Conservation (phyloP, 2,797 vertebrate species). For the Oreortyx pictus region DNA sequence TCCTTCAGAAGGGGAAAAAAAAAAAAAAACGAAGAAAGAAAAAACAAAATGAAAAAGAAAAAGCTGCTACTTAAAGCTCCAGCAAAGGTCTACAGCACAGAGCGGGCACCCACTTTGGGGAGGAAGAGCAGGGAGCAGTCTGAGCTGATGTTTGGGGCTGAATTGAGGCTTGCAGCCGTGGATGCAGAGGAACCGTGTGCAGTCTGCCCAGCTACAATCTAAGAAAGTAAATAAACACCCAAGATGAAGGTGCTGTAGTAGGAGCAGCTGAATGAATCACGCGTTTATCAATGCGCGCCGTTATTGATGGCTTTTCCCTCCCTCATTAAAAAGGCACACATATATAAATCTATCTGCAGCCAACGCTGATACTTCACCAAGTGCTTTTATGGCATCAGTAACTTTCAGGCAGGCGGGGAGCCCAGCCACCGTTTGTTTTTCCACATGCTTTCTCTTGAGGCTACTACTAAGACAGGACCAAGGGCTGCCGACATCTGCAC, state of each 20-base stretch:
- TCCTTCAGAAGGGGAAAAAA: background rate
- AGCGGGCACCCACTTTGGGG: conserved; percentile 18
- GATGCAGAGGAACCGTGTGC: conserved; percentile 25
- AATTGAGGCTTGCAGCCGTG: conserved; percentile 31
- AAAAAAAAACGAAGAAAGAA: background rate
- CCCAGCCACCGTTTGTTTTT: conserved; percentile 9
- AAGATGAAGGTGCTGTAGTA: conserved; percentile 58
- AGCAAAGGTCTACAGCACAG: background rate
- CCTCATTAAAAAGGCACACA: conserved; percentile 10
- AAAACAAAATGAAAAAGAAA: background rate
- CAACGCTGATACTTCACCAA: background rate
- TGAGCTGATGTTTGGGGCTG: conserved; percentile 26
- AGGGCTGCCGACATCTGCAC: background rate
- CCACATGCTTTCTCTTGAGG: background rate
- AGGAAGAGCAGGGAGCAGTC: background rate
- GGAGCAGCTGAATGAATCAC: conserved; percentile 46
- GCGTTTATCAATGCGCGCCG: conserved; percentile 34
- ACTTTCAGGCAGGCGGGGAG: background rate
- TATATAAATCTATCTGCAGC: background rate
- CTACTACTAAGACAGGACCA: background rate
- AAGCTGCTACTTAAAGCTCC: conserved; percentile 20
- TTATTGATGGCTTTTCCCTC: conserved; percentile 28
- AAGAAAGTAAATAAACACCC: conserved; percentile 49
- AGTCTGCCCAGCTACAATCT: conserved; percentile 41
- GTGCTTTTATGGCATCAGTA: background rate